These are phyloP conservation scores for Megaceryle alcyon DNA, from an alignment of 2,797 vertebrate species.

Conservation along the genomic window DNA sequence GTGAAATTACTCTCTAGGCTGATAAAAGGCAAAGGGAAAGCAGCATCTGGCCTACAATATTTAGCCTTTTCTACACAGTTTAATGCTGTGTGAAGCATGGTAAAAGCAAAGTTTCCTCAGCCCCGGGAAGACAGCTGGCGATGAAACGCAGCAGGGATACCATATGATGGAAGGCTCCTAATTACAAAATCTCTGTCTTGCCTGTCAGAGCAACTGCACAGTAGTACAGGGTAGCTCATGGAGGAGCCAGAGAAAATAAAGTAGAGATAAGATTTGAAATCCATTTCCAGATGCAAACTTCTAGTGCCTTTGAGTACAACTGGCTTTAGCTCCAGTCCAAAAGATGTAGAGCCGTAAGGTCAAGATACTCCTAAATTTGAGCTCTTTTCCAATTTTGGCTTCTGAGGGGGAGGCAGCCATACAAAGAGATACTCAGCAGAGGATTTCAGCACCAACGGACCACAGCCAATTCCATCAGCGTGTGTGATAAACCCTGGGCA, in stretches of 20 bases:
- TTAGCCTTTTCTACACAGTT: constrained; percentile 64
- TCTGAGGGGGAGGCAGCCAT: not conserved
- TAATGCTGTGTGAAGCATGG: constrained; percentile 66
- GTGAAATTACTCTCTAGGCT: constrained; percentile 61
- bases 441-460: not conserved
- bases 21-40: constrained; percentile 62
- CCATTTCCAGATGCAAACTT: constrained; percentile 5
- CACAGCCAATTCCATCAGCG: not conserved
- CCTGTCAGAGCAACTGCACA: constrained; percentile 39
- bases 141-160: constrained; percentile 34
- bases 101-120: constrained; percentile 55
- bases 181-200: constrained; percentile 58
- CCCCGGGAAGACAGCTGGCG: constrained; percentile 25
- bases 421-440: not conserved
- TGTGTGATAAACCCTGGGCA: not conserved
- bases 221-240: not conserved
- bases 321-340: not conserved
- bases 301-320: not conserved
- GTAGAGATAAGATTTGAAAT: not conserved
- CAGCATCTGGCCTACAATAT: constrained; percentile 62
- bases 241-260: not conserved
- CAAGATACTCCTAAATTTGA: not conserved
- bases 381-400: not conserved
- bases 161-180: constrained; percentile 51
- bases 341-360: not conserved